Conservation (phyloP, 2,797 vertebrate genomes). For the Telmatherina bonti region DNA sequence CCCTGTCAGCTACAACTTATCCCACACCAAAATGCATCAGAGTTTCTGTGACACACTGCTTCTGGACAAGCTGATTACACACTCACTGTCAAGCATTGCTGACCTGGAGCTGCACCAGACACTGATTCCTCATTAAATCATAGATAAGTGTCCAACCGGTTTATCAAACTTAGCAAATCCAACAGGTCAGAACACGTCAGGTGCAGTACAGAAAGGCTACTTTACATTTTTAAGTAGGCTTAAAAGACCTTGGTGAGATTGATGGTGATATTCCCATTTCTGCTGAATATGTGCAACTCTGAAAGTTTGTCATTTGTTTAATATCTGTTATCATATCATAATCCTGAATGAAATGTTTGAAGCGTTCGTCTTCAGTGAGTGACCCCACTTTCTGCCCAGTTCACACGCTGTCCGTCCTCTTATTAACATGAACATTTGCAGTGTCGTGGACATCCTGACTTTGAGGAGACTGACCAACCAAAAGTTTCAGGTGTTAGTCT, state of each 20-base stretch:
- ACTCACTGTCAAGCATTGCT: constrained; percentile 10
- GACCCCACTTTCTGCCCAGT: not conserved
- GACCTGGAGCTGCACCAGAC: constrained; percentile 14
- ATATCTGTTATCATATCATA: not conserved
- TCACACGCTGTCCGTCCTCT: not conserved
- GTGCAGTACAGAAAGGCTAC: constrained; percentile 29
- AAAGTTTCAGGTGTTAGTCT: not conserved
- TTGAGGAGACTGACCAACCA: not conserved
- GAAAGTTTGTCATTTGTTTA: not conserved
- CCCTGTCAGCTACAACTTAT: constrained; percentile 5
- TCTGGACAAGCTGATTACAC: not conserved
- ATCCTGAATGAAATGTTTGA: constrained; percentile 1
- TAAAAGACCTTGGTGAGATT: constrained; percentile 4
- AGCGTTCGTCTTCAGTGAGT: constrained; percentile 1
- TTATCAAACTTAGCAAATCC: constrained; percentile 29
- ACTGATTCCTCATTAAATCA: constrained; percentile 25
- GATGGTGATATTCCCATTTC: not conserved
- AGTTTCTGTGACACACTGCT: constrained; percentile 5
- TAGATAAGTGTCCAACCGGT: constrained; percentile 22
- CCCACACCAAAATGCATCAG: not conserved
- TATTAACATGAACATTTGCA: not conserved
- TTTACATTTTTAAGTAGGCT: constrained; percentile 21
- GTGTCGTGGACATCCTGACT: not conserved
- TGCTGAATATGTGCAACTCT: not conserved
- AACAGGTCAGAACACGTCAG: constrained; percentile 50